Base-by-base conservation (phyloP, 2,113 vertebrate species). In the Proteles cristata region DNA sequence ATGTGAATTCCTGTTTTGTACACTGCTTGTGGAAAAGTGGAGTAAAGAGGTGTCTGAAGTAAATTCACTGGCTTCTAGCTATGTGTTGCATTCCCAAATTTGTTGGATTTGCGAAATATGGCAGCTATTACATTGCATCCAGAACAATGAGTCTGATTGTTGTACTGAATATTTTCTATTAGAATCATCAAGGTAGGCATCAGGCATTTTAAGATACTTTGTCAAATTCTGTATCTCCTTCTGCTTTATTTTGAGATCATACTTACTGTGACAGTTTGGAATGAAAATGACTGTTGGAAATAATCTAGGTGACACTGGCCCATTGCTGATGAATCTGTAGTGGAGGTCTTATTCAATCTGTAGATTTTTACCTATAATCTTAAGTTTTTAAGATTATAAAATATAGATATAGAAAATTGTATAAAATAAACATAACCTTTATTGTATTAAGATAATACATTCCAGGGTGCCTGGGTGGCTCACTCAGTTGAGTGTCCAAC, bases 271-370 rank as follows among this genome's bases (percentile, higher is more conserved):
- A 93, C 55, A 89, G 28, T 74, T 92, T 65, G 53, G 43, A 77
- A 92, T 95, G 74, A 77, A 90, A 91, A 39, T 90, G 50, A 19
- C 45, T 69, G 25, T 84, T 81, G 35, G 66, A 86, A 77, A 53
- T 90, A 58, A 92, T 48, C 45, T 33, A 83, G n/a, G 65, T 84
- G 50, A 92, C 61, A 82, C 12, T 76, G 66, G 12, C 45, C 68
- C 68, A 50, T 76, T 95, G 58, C 68, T 43, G 33, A 63, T 35
- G 39, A 94, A 69, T 71, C 71, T 82, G 11, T 76, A n/a, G 23
- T 23, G 15, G 12, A 61, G 12, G 68, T 55, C 43, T 68, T 83
- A 63, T 45, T 73, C 43, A 53, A 83, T 19, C 65, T 63, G 48
- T 50, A 93, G 31, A 58, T 88, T 50, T 88, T 88, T 96, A 66